Percentiles rank a stretch among this genome's conserved stretches.
phyloP scores from a whole-genome alignment of 1,140 invertebrate genomes.

The Amyelois transitella region DNA sequence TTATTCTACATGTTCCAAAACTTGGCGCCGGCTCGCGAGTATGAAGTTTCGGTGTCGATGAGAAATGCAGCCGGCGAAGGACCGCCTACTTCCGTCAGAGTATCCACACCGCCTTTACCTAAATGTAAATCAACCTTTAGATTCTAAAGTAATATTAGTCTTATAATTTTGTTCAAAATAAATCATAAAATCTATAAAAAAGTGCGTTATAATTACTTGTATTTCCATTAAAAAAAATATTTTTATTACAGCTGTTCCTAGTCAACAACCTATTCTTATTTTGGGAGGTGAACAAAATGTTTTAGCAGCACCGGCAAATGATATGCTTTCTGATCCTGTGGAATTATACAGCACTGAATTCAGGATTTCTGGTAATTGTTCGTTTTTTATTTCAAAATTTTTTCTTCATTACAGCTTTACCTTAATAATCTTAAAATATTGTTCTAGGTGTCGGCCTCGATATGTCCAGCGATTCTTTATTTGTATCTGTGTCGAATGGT shows the following conservation, averaged over 20 bases:
- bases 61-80: constrained; percentile 88
- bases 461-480: constrained; percentile 80
- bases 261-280: constrained; percentile 81
- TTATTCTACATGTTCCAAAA: constrained; percentile 86
- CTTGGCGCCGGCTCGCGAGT: constrained; percentile 83
- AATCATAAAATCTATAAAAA: no score
- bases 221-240: no score
- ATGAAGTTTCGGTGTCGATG: constrained; percentile 85
- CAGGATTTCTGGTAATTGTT: constrained; percentile 45
- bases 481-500: constrained; percentile 82
- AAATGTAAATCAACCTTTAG: constrained; percentile 71
- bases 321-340: constrained; percentile 78
- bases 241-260: constrained; percentile 49
- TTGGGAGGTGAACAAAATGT: constrained; percentile 81
- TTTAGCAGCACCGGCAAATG: constrained; percentile 79
- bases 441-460: constrained; percentile 83
- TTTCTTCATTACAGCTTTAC: not conserved
- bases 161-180: not conserved
- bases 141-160: constrained; percentile 17
- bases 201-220: no score
- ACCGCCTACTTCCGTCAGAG: constrained; percentile 76
- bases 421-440: not conserved
- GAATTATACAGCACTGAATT: constrained; percentile 64
- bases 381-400: not conserved
- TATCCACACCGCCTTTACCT: constrained; percentile 80